Base-by-base conservation (phyloP, 2,113 vertebrate genomes). In the Brienomyrus longianalis region DNA sequence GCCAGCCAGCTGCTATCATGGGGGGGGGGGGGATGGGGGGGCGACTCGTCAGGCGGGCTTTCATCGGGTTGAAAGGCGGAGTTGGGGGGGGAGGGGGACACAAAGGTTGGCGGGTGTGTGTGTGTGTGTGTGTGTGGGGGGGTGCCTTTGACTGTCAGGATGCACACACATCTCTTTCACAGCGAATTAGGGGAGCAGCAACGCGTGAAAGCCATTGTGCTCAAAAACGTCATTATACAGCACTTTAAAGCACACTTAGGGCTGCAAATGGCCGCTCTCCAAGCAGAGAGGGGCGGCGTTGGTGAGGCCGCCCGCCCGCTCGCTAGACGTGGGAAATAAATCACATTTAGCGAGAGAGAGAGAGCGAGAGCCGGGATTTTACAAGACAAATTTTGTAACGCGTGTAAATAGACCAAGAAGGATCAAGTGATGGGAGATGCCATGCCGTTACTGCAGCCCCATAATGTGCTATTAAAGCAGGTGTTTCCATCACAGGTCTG, bases 141-240 rank as follows among this genome's bases (percentile, higher is more conserved):
- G 93, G 96, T 96, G 96, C 96, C 94, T 94, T 97, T 96, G 93
- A 93, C 95, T 96, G 96, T 94, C 94, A 96, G 96, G 95, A 95
- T 90, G 31, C 88, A 88, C 92, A 94, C 66, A 74, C 66, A 23
- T 95, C 94, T 95, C 95, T 96, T 97, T 97, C 95, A 94, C 96
- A 97, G 93, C 95, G 97, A 97, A 96, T 95, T 95, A 97, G 96
- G 96, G 94, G 95, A 96, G 96, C 95, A 95, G 95, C 95, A 94
- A 93, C 96, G 96, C 95, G 96, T 94, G 95, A 97, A 98, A 96
- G 94, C 94, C 96, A 96, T 23, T 94, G 94, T 95, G 94, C 5
- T 5, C 92, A 94, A 95, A 94, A 96, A 94, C 94, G 93, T 96
- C 96, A 97, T 96, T 97, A 96, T 90, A 94, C 95, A 96, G 93